Evolutionary conservation across 1,140 invertebrate species (phyloP).

Genomic region (Ips typographus): DNA sequence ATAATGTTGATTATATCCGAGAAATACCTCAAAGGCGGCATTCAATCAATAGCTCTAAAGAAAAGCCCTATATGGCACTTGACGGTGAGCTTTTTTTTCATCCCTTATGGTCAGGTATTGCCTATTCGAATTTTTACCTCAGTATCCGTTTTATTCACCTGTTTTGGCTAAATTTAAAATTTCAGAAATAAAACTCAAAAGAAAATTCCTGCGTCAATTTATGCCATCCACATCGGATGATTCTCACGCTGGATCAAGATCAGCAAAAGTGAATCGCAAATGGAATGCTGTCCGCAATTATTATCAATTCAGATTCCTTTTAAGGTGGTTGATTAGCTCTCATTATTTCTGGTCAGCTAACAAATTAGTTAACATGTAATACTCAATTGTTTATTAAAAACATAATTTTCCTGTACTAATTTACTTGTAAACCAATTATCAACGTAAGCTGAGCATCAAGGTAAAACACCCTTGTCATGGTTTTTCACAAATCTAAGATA

Average conservation of each 20-base stretch:
- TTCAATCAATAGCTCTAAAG: slow-evolving; percentile 26
- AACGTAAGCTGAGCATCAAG: no score
- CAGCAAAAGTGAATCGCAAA: slow-evolving; percentile 4
- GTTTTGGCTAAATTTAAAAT: not conserved
- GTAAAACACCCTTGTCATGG: no score
- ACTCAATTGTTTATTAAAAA: slow-evolving; percentile 1
- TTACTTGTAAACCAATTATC: no score
- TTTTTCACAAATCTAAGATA: no score
- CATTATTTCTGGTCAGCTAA: slow-evolving; percentile 1
- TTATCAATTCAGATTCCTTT: slow-evolving; percentile 15
- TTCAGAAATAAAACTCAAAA: no score
- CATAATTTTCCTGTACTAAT: no score
- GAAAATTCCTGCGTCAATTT: no score
- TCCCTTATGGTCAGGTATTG: slow-evolving; percentile 16
- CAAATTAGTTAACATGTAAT: slow-evolving; percentile 3
- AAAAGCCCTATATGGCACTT: slow-evolving; percentile 33
- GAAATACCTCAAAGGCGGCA: slow-evolving; percentile 27
- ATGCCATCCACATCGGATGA: not conserved
- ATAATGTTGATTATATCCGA: slow-evolving; percentile 31
- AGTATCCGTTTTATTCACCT: slow-evolving; percentile 5
- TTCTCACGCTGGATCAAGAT: slow-evolving; percentile 7
- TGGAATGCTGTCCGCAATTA: slow-evolving; percentile 12
- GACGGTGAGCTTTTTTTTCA: slow-evolving; percentile 27
- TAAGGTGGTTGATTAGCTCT: slow-evolving; percentile 5
- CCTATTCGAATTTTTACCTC: slow-evolving; percentile 14